Conservation (phyloP, 2,113 vertebrate species). For the Melanostigma gelatinosum region DNA sequence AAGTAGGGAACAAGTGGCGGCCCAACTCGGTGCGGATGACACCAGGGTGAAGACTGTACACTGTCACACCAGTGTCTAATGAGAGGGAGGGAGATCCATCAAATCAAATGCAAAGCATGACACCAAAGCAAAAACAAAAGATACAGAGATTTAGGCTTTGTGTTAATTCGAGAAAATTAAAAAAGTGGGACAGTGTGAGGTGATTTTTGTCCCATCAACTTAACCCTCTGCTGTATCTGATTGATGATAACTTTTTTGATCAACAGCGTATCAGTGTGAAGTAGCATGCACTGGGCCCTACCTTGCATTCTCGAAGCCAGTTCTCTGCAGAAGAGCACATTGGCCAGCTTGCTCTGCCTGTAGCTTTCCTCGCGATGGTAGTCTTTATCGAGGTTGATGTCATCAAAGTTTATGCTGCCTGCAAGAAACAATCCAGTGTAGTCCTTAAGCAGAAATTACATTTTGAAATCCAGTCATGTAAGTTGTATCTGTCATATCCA, state of each 20-base stretch:
- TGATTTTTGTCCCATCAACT: not conserved
- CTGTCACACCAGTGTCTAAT: slow-evolving; percentile 76
- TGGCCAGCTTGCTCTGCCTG: slow-evolving; percentile 83
- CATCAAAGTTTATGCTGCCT: slow-evolving; percentile 82
- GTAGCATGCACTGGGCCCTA: slow-evolving; percentile 1
- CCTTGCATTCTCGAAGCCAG: slow-evolving; percentile 78
- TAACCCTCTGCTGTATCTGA: not conserved
- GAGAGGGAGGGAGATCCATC: slow-evolving; percentile 13
- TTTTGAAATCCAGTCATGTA: not conserved
- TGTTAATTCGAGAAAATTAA: not conserved
- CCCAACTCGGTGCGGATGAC: slow-evolving; percentile 78
- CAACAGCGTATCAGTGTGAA: not conserved
- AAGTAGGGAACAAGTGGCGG: slow-evolving; percentile 61
- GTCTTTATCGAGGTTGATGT: slow-evolving; percentile 79
- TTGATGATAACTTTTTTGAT: not conserved
- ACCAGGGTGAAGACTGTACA: slow-evolving; percentile 83
- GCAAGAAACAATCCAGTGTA: slow-evolving; percentile 4
- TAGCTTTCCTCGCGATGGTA: slow-evolving; percentile 72
- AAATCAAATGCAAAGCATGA: not conserved
- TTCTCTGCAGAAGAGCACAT: slow-evolving; percentile 79
- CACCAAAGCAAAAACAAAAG: not conserved
- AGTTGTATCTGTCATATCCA: too few species aligned
- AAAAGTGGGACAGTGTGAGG: not conserved
- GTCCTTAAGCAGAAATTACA: not conserved
- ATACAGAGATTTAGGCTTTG: not conserved